These are phyloP conservation scores for Heliconius hortense DNA, from an alignment of 2,888 invertebrate genomes.

Conservation along the genomic window DNA sequence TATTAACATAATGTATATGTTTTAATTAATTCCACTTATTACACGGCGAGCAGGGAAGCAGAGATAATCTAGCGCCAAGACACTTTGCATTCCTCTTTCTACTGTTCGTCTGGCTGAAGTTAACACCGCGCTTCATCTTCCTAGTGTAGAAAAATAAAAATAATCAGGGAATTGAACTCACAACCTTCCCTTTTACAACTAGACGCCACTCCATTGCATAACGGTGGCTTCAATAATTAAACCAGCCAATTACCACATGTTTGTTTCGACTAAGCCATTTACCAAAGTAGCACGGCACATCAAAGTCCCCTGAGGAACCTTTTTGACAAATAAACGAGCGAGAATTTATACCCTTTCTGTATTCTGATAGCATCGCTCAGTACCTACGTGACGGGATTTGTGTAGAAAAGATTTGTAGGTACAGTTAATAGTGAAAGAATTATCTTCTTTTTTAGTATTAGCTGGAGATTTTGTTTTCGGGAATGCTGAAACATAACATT, in stretches of 20 bases:
- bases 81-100: no score
- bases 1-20: not conserved
- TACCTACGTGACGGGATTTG: constrained; percentile 1
- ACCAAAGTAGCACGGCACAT: constrained; percentile 19
- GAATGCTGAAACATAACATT: not conserved
- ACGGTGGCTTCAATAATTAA: not conserved
- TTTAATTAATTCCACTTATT: no score
- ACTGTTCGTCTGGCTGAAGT: not conserved
- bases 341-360: constrained; percentile 33
- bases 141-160: not conserved
- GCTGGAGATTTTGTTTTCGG: not conserved
- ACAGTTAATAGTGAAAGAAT: not conserved
- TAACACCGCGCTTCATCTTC: not conserved
- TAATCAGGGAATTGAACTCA: not conserved
- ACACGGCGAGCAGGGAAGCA: no score
- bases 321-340: constrained; percentile 45
- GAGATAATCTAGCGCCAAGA: no score
- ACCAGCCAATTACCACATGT: constrained; percentile 19
- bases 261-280: constrained; percentile 20
- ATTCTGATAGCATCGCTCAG: constrained; percentile 21
- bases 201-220: not conserved
- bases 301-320: constrained; percentile 31
- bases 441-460: not conserved
- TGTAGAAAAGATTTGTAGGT: constrained; percentile 7
- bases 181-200: not conserved